Evolutionary conservation across 2,888 invertebrate genomes (phyloP).

Genomic region (Crepidodera aurea): DNA sequence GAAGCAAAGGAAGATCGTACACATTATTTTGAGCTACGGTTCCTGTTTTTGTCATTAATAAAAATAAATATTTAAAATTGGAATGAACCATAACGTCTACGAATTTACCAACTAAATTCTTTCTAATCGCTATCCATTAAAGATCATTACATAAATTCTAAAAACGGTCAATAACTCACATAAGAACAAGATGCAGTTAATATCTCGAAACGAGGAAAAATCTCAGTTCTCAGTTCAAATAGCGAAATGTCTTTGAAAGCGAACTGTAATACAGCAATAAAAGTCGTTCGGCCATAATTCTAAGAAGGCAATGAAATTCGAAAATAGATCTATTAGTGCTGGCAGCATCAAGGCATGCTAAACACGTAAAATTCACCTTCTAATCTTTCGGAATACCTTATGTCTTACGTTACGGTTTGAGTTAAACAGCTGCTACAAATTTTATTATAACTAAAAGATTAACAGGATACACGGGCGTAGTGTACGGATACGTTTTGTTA

Average conservation of each 20-base stretch:
- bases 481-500: too few relatives aligned
- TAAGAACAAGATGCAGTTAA: constrained; percentile 5
- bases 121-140: constrained; percentile 1
- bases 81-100: too few relatives aligned
- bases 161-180: constrained; percentile 4
- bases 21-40: too few relatives aligned
- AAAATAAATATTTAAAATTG: too few relatives aligned
- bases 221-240: constrained; percentile 2
- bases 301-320: constrained; percentile 34
- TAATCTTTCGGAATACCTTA: constrained; percentile 40
- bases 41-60: too few relatives aligned
- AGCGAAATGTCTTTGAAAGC: constrained; percentile 22
- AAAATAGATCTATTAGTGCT: constrained; percentile 45
- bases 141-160: neutral
- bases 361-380: constrained; percentile 39
- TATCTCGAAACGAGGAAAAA: neutral
- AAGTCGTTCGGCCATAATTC: constrained; percentile 21
- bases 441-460: too few relatives aligned
- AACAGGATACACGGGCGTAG: too few relatives aligned
- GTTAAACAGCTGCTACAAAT: constrained; percentile 39
- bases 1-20: too few relatives aligned
- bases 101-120: too few relatives aligned
- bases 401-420: constrained; percentile 38
- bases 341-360: constrained; percentile 36
- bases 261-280: constrained; percentile 15